Conservation (phyloP, 2,888 invertebrate genomes). For the Chamaedrilus cognettii region DNA sequence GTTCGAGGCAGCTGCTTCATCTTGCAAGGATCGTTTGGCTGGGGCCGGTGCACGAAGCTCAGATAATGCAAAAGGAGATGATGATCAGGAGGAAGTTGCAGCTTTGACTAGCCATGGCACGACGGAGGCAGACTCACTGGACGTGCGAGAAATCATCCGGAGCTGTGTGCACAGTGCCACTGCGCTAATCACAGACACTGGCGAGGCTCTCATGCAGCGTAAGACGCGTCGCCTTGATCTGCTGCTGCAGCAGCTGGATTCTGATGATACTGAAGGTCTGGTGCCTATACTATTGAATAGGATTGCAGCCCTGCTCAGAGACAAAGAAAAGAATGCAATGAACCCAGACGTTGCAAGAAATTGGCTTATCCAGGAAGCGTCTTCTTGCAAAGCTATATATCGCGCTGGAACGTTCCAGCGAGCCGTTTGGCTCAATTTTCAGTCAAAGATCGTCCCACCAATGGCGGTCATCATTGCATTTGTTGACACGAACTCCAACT, state of each 20-base stretch:
- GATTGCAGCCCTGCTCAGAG: constrained; percentile 41
- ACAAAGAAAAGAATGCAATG: constrained; percentile 39
- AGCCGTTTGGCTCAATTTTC: constrained; percentile 42
- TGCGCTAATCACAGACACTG: constrained; percentile 45
- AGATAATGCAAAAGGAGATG: no score
- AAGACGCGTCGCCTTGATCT: constrained; percentile 43
- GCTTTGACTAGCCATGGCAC: no score
- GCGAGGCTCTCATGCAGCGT: constrained; percentile 18
- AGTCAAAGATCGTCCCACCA: constrained; percentile 45
- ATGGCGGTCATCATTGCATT: constrained; percentile 49
- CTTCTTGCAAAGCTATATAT: constrained; percentile 42
- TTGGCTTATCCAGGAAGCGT: constrained; percentile 49
- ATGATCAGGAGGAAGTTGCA: no score
- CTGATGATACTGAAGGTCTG: constrained; percentile 18
- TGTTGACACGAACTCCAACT: constrained; percentile 48
- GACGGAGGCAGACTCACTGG: constrained; percentile 7
- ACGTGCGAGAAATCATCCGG: constrained; percentile 34
- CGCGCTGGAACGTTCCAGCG: constrained; percentile 49
- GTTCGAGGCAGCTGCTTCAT: constrained; percentile 13
- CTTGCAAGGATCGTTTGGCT: no score
- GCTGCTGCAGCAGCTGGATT: constrained; percentile 25
- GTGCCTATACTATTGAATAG: constrained; percentile 38
- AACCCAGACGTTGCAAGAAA: constrained; percentile 11
- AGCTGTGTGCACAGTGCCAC: constrained; percentile 44
- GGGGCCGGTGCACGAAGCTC: no score